Percentiles rank a stretch among this genome's conserved stretches.
phyloP scores from a whole-genome alignment of 2,888 invertebrate genomes.

The Girardia tigrina region DNA sequence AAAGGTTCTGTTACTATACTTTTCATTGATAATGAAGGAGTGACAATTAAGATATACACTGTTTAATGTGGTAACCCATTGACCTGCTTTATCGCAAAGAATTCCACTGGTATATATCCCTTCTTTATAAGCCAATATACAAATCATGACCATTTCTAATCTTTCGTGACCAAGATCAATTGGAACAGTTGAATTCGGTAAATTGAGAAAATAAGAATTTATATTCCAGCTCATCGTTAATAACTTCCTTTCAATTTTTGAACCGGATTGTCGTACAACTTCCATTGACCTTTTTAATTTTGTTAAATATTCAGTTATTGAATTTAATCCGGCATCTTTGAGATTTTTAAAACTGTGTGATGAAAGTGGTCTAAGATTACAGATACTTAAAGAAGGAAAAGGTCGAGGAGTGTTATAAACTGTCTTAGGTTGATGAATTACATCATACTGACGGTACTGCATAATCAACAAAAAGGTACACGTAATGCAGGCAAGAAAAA shows the following conservation, averaged over 20 bases:
- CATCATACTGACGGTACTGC: slow-evolving; percentile 30
- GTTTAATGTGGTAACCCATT: slow-evolving; percentile 31
- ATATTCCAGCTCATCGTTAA: not conserved
- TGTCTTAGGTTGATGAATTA: slow-evolving; percentile 36
- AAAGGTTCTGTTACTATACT: slow-evolving; percentile 24
- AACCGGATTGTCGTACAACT: not conserved
- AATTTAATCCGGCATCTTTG: not conserved
- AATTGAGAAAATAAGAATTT: slow-evolving; percentile 5
- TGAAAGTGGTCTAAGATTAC: slow-evolving; percentile 33
- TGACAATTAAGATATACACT: slow-evolving; percentile 35
- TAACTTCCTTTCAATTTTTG: not conserved
- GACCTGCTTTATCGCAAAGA: slow-evolving; percentile 27
- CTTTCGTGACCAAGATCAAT: not conserved
- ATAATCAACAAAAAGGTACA: slow-evolving; percentile 30
- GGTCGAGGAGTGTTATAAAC: slow-evolving; percentile 26
- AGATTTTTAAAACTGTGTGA: slow-evolving; percentile 27
- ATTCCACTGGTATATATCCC: not conserved
- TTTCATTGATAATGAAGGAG: slow-evolving; percentile 32
- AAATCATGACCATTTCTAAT: slow-evolving; percentile 21
- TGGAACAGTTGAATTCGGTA: not conserved
- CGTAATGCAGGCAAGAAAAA: slow-evolving; percentile 34
- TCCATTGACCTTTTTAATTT: not conserved
- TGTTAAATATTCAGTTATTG: slow-evolving; percentile 14
- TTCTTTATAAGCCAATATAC: not conserved
- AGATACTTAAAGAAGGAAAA: slow-evolving; percentile 33